Evolutionary conservation across 2,888 invertebrate species (phyloP).

Genomic region (Mayetiola destructor): DNA sequence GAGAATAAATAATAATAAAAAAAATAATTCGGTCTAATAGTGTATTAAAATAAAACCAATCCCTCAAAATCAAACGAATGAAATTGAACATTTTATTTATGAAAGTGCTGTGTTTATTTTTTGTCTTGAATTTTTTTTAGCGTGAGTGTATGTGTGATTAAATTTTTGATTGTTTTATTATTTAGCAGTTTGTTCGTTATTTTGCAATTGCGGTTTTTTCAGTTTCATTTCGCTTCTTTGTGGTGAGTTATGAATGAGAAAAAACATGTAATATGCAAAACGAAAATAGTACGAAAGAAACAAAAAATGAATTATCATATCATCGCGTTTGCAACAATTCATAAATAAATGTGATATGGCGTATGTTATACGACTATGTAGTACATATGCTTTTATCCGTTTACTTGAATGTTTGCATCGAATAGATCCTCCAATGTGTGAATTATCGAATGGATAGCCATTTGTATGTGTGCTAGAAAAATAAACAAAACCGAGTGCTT

Average conservation of each 20-base stretch:
- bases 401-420: background rate
- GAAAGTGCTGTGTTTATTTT: constrained; percentile 4
- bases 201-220: constrained; percentile 9
- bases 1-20: too few relatives aligned
- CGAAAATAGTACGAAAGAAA: background rate
- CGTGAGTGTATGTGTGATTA: background rate
- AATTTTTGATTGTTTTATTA: too few relatives aligned
- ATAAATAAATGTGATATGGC: background rate
- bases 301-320: background rate
- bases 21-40: too few relatives aligned
- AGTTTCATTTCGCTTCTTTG: constrained; percentile 5
- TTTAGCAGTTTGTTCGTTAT: constrained; percentile 8
- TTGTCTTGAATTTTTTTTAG: background rate
- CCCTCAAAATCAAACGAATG: too few relatives aligned
- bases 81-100: background rate
- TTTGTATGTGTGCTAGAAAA: constrained; percentile 1
- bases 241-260: constrained; percentile 6
- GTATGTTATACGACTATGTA: background rate
- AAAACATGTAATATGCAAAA: background rate
- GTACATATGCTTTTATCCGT: too few relatives aligned
- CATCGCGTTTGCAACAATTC: constrained; percentile 12
- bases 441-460: background rate
- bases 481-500: constrained; percentile 10
- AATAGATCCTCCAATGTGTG: background rate
- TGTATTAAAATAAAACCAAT: too few relatives aligned